These are phyloP conservation scores for Cairina moschata DNA, from an alignment of 2,113 vertebrate species.

Conservation along the genomic window DNA sequence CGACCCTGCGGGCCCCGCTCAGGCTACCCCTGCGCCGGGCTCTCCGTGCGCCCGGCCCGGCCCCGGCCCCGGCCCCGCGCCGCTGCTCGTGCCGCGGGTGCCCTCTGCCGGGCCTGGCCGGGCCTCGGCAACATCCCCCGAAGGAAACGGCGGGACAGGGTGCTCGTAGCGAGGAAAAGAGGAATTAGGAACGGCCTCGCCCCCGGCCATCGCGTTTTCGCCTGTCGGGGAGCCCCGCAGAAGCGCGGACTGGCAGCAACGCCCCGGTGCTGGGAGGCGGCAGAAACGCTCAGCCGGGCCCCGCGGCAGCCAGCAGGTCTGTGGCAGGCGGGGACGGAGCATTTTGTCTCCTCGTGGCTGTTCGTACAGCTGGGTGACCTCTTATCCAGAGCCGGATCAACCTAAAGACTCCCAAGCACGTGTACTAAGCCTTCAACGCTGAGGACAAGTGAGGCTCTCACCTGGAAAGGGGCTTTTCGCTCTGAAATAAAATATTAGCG, in stretches of 20 bases:
- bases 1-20: neutral
- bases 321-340: neutral
- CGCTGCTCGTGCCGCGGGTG: neutral
- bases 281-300: accelerated
- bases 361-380: neutral
- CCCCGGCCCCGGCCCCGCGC: neutral
- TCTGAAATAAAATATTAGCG: neutral
- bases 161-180: neutral
- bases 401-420: neutral
- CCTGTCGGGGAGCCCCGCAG: too few relatives aligned
- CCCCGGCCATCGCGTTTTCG: neutral
- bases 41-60: accelerated
- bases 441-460: neutral
- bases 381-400: neutral
- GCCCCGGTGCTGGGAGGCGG: accelerated
- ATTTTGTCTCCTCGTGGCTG: neutral
- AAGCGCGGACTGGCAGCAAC: too few relatives aligned
- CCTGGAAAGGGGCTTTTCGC: neutral
- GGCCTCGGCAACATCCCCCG: neutral
- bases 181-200: neutral
- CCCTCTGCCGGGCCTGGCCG: neutral
- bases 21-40: accelerated
- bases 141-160: accelerated
- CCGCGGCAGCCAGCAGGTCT: neutral
- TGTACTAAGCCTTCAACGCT: neutral